Evolutionary conservation across 2,888 invertebrate species (phyloP), one percentile per base, ranked within the genome.

Genomic region (Lepeophtheirus nordmannii): DNA sequence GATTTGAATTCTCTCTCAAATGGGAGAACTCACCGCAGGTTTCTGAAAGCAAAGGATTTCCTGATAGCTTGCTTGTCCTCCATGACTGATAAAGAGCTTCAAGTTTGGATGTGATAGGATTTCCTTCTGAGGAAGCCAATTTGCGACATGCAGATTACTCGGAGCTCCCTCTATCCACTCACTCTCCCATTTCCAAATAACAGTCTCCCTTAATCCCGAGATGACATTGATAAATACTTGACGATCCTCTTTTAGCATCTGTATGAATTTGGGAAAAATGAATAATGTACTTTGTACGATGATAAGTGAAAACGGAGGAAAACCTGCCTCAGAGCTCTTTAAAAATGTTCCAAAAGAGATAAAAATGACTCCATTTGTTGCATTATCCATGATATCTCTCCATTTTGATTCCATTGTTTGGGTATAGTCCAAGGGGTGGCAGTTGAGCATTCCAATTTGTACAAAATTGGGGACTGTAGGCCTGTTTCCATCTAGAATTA

Each of bases 321-420:
- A 7, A 30, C 53, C 17, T 46, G 17, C 53, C 53, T 46, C 53
- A 23, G 83, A 82, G 0, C 87, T 86, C 70, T 83, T 82, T 0
- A 89, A 87, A 1, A 87, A 87, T 0, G 89, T 87, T 0, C 89
- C 89, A 87, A 89, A 87, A 46, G 87, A 87, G 14, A 89, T 85
- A 74, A 84, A 87, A 67, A 89, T 83, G 73, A 89, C 88, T 1
- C 88, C 89, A 39, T 83, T 76, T 23, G 78, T 72, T 0, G 85
- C 81, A 63, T 80, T 80, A 70, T 82, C 82, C 23, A 87, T 75
- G 72, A 85, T 86, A 67, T 78, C 77, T 69, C 81, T 77, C 58
- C 53, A 57, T 40, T 58, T 41, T 38, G 61, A 38, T 5, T 46
- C 53, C 53, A 46, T 46, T 46, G 53, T n/a, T 17, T 14, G n/a